phyloP scores from a whole-genome alignment of 2,797 vertebrate genomes.

The Fratercula arctica region DNA sequence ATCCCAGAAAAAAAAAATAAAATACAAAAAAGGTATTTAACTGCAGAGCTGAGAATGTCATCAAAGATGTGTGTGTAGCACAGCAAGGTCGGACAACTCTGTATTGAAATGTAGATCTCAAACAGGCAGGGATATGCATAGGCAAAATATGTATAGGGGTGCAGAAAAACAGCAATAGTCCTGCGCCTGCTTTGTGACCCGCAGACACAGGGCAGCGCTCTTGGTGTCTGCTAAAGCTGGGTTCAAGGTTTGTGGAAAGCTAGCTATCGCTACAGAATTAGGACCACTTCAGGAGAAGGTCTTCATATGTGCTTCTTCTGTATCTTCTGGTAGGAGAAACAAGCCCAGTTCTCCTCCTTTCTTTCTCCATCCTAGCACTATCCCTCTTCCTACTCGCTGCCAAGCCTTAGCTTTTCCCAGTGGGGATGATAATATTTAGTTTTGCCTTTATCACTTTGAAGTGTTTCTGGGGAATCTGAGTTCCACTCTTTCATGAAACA shows the following conservation, averaged over 20 bases:
- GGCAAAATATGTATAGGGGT: neutral
- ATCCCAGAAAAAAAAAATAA: neutral
- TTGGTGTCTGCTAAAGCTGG: neutral
- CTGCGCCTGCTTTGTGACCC: neutral
- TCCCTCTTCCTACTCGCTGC: neutral
- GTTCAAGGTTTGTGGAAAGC: neutral
- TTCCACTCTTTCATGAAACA: neutral
- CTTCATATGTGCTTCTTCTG: neutral
- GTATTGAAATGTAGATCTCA: neutral
- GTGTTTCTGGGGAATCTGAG: neutral
- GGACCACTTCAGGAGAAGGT: neutral
- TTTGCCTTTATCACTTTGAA: neutral
- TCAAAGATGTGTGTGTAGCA: neutral
- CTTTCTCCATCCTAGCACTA: neutral
- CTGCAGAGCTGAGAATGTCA: neutral
- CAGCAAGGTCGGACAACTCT: neutral
- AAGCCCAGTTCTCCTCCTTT: neutral
- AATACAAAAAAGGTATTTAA: neutral
- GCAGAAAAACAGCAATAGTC: neutral
- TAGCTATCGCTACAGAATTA: neutral
- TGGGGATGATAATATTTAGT: neutral
- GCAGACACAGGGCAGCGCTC: rapidly evolving
- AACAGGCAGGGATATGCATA: neutral
- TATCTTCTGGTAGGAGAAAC: neutral
- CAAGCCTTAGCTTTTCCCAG: neutral